Conservation (phyloP, 2,888 invertebrate genomes). For the Drosophila nr. perissopoda region DNA sequence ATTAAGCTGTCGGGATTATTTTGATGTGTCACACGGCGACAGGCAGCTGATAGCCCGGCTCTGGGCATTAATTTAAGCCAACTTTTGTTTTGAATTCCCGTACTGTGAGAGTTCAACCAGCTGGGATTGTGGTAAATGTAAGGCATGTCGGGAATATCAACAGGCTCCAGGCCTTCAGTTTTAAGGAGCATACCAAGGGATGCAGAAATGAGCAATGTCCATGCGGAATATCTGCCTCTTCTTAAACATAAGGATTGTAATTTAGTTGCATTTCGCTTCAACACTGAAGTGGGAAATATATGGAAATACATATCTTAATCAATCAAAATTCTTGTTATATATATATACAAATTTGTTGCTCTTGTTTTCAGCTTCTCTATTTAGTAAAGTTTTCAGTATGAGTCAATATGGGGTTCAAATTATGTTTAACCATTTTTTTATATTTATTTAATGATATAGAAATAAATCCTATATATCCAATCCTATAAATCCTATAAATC, state of each 20-base stretch:
- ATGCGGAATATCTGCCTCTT: not conserved
- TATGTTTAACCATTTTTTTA: not conserved
- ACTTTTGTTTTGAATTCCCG: slow-evolving; percentile 70
- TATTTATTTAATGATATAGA: not conserved
- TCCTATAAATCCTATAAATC: too few relatives aligned
- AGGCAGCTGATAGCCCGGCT: slow-evolving; percentile 74
- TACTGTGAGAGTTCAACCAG: slow-evolving; percentile 50
- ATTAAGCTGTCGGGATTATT: slow-evolving; percentile 84
- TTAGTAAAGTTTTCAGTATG: not conserved
- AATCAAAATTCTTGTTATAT: not conserved
- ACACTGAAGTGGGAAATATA: not conserved
- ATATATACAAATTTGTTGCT: too few relatives aligned
- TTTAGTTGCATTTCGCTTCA: not conserved
- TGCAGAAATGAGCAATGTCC: not conserved
- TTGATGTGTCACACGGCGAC: slow-evolving; percentile 81
- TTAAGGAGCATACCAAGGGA: not conserved
- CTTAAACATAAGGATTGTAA: not conserved
- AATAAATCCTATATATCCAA: too few relatives aligned
- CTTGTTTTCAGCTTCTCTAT: not conserved
- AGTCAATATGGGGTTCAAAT: not conserved
- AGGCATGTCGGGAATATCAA: slow-evolving; percentile 44
- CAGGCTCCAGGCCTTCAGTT: slow-evolving; percentile 31
- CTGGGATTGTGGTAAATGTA: slow-evolving; percentile 40
- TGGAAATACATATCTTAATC: not conserved
- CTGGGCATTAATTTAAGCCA: slow-evolving; percentile 74